Percentiles rank a stretch among this genome's conserved stretches.
These are phyloP conservation scores for Drosophila kohkoa DNA, from an alignment of 1,140 invertebrate genomes.

Conservation along the genomic window DNA sequence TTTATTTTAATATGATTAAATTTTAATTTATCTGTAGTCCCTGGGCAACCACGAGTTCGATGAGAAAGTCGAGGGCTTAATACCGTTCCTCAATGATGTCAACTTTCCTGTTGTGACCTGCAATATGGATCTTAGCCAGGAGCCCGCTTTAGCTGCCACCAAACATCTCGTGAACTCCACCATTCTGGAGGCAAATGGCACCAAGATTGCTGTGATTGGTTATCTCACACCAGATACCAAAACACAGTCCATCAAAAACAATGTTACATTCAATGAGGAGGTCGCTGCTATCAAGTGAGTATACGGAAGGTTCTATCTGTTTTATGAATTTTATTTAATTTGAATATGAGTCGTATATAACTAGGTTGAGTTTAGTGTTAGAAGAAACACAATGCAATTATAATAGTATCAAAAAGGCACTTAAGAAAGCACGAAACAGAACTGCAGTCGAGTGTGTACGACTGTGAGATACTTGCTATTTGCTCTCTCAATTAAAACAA, in stretches of 20 bases:
- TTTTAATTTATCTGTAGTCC: conserved; percentile 87
- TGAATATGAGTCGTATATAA: neutral
- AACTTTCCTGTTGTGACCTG: conserved; percentile 91
- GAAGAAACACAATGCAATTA: no score
- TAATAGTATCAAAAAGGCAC: no score
- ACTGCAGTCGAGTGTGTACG: no score
- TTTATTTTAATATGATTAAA: no score
- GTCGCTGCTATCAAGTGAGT: conserved; percentile 85
- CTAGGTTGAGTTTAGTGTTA: no score
- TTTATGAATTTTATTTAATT: neutral
- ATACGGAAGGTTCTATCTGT: neutral
- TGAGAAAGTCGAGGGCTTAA: conserved; percentile 89
- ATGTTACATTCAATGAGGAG: conserved; percentile 87
- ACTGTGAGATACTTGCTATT: no score
- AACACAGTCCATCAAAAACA: conserved; percentile 87
- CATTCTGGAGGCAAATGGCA: conserved; percentile 88
- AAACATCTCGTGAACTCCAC: conserved; percentile 87
- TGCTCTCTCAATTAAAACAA: no score
- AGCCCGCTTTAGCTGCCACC: conserved; percentile 86
- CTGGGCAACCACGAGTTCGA: conserved; percentile 98
- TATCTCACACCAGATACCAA: conserved; percentile 94
- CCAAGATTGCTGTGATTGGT: conserved; percentile 93
- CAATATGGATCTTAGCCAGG: conserved; percentile 90
- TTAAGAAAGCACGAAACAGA: no score
- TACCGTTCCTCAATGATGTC: conserved; percentile 90